Conservation (phyloP, 2,113 vertebrate genomes). For the Phrynosoma blainvillii region DNA sequence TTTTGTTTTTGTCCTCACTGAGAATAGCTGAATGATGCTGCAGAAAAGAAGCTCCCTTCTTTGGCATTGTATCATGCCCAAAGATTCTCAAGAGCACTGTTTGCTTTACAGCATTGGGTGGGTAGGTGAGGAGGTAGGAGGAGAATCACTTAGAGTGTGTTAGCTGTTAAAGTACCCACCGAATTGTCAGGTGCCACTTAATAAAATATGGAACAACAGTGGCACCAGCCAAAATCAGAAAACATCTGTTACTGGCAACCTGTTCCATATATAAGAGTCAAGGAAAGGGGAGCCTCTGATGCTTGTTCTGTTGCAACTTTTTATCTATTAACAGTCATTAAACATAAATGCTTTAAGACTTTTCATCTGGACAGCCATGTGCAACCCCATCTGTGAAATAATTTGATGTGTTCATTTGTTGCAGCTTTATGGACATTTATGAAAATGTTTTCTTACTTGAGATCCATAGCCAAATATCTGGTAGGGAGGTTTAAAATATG, state of each 20-base stretch:
- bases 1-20: background rate
- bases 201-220: slow-evolving; percentile 31
- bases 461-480: background rate
- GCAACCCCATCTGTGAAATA: slow-evolving; percentile 38
- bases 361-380: slow-evolving; percentile 47
- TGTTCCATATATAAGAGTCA: background rate
- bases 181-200: slow-evolving; percentile 21
- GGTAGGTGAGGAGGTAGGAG: background rate
- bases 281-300: background rate
- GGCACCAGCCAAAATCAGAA: slow-evolving; percentile 13
- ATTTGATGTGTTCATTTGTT: slow-evolving; percentile 25
- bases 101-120: background rate
- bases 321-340: slow-evolving; percentile 29
- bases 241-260: slow-evolving; percentile 20
- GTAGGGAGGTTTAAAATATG: background rate
- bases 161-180: slow-evolving; percentile 12
- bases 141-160: background rate
- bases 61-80: background rate
- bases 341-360: slow-evolving; percentile 42
- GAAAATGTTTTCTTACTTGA: background rate
- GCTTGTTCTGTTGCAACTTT: background rate
- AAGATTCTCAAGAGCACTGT: background rate
- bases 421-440: too few species aligned
- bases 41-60: background rate
- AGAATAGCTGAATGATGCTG: background rate